phyloP scores from a whole-genome alignment of 2,888 invertebrate genomes.

The Amphiduros pacificus region DNA sequence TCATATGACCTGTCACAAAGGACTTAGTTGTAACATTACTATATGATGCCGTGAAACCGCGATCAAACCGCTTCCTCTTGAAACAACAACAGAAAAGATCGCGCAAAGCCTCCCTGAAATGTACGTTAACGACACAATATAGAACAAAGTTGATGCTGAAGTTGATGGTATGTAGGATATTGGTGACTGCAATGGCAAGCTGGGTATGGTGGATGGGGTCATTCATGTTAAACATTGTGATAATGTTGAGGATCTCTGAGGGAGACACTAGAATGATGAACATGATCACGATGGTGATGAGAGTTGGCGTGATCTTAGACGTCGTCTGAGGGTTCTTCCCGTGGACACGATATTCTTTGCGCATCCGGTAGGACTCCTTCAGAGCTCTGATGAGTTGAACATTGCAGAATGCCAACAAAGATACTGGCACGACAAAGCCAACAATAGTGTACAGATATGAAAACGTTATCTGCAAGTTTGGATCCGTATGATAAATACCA shows the following conservation, averaged over 20 bases:
- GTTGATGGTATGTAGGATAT: slow-evolving; percentile 31
- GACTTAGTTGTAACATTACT: too few relatives aligned
- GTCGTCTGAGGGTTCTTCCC: slow-evolving; percentile 14
- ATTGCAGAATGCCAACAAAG: slow-evolving; percentile 51
- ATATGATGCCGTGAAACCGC: too few relatives aligned
- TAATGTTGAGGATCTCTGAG: slow-evolving; percentile 51
- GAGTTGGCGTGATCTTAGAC: slow-evolving; percentile 46
- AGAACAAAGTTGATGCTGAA: slow-evolving; percentile 37
- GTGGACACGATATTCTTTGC: slow-evolving; percentile 24
- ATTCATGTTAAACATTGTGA: slow-evolving; percentile 23
- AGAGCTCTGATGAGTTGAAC: slow-evolving; percentile 43
- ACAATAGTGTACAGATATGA: slow-evolving; percentile 42
- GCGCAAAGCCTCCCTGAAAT: slow-evolving; percentile 26
- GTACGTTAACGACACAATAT: slow-evolving; percentile 33
- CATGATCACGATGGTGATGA: slow-evolving; percentile 51
- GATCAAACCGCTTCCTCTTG: background rate
- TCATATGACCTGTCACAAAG: too few relatives aligned
- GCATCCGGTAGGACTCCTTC: slow-evolving; percentile 21
- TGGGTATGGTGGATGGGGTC: slow-evolving; percentile 16
- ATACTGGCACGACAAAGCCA: slow-evolving; percentile 51
- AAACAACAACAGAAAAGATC: slow-evolving; percentile 10
- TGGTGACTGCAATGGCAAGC: slow-evolving; percentile 22
- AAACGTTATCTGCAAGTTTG: slow-evolving; percentile 15
- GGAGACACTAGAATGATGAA: slow-evolving; percentile 54
- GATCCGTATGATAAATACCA: slow-evolving; percentile 19